Base-by-base conservation (phyloP, 2,797 vertebrate species). In the Microcaecilia unicolor region DNA sequence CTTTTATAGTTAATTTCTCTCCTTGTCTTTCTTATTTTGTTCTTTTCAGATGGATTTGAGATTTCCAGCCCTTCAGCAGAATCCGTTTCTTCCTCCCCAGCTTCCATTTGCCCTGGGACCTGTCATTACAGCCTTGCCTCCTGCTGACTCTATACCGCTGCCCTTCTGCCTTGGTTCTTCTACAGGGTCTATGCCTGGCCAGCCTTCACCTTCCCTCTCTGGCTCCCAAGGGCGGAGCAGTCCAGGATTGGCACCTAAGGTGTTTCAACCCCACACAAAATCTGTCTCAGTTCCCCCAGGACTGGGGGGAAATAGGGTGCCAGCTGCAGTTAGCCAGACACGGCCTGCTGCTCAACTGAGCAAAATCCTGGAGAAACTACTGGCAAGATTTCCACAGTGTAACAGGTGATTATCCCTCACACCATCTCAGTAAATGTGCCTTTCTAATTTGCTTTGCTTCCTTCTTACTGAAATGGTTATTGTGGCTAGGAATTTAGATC, bases 311-410 rank as follows among this genome's bases (percentile, higher is more conserved):
- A 54, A 68, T 16, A 54, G n/a, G 4, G 28, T 64, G 2, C 18
- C 70, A 6, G 15, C 69, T 0, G 79, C 78, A 44, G 63, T 65
- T 26, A 70, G 52, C 32, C 21, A 72, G 45, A 34, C 46, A 2
- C 80, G 73, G 41, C 53, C 89, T 0, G 59, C 74, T 0, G 87
- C 80, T 26, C 91, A 89, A 52, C 77, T 94, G 45, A 89, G 90
- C 31, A 90, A 89, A 58, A 69, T 95, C 36, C 74, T 98, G 69
- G 92, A 96, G 55, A 90, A 84, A 58, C 58, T 98, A 2, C 49
- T 85, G 29, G 11, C 64, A 6, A 76, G 80, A 1, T 97, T 90
- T 48, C 91, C 93, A 1, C 83, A 89, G 34, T 93, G 87, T 73
- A 88, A 68, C 70, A 88, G 89, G 88, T 90, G 31, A 59, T 77